A percentile compares a stretch with the other conserved stretches of the same genome.
Evolutionary conservation across 2,113 vertebrate species (phyloP).

Genomic region (Recurvirostra avosetta): DNA sequence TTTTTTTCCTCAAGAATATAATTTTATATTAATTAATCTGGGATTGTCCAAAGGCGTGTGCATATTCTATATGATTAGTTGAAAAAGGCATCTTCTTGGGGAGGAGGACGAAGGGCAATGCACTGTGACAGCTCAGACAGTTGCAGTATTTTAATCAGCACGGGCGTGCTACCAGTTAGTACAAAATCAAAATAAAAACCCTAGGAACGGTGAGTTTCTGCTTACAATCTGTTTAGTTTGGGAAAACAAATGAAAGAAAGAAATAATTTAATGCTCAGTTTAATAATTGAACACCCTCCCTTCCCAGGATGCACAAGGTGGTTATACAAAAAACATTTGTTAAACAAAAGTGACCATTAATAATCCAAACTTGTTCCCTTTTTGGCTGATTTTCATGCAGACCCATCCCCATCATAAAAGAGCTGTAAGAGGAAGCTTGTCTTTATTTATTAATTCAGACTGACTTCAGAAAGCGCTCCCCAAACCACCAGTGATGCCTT

Average conservation of each 20-base stretch:
- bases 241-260: slow-evolving; percentile 51
- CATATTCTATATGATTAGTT: not conserved
- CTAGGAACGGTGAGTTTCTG: not conserved
- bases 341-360: slow-evolving; percentile 69
- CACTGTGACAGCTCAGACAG: not conserved
- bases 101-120: not conserved
- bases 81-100: not conserved
- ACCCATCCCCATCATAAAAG: slow-evolving; percentile 51
- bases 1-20: not conserved
- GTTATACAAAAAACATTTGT: slow-evolving; percentile 60
- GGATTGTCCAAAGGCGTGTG: not conserved
- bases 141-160: not conserved
- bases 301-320: slow-evolving; percentile 48
- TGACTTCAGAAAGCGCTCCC: slow-evolving; percentile 55
- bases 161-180: not conserved
- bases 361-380: slow-evolving; percentile 61
- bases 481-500: slow-evolving; percentile 37
- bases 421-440: slow-evolving; percentile 56
- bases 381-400: slow-evolving; percentile 64
- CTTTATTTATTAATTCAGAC: slow-evolving; percentile 62
- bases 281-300: slow-evolving; percentile 51
- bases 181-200: not conserved
- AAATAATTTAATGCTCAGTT: slow-evolving; percentile 50
- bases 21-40: not conserved
- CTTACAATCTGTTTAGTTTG: slow-evolving; percentile 12